Base-by-base conservation (phyloP, 2,797 vertebrate species). In the Peromyscus nudipes region DNA sequence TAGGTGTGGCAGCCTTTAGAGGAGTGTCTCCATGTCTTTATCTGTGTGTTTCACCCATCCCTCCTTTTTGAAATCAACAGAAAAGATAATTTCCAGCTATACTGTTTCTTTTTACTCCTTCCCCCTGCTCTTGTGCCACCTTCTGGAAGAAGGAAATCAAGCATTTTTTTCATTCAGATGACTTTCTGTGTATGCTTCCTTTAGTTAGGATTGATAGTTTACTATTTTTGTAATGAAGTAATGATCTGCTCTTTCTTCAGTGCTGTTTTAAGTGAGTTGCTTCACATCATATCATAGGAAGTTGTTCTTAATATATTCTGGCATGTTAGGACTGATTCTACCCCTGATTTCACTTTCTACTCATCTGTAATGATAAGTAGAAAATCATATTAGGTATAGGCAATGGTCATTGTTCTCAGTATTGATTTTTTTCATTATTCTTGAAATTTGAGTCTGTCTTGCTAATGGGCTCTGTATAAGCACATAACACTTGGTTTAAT, bases 131-230 rank as follows among this genome's bases (percentile, higher is more conserved):
- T 93, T 97, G 34, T 97, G 97, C 97, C 97, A 97, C 82, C 97
- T 97, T 62, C 96, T 97, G 97, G 98, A 97, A 94, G 83, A 96
- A 94, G 43, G 12, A 87, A 96, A 83, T 71, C 71, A 76, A 86
- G 75, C 94, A 90, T 79, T 65, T 81, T 81, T 95, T 96, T 23
- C 82, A 82, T 93, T 96, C 65, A 84, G 0, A 62, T 60, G 92
- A 34, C 14, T 91, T 97, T 95, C 94, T 52, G 69, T 4, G 25
- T 82, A 55, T 4, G 31, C 21, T 94, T 82, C 5, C 60, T 94
- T 23, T 34, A 91, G 13, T 94, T 96, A 81, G 79, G 29, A 87
- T 55, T 55, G 31, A 77, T 75, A 90, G 23, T 16, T 80, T 89
- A 29, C 21, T 43, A 12, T 84, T 23, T 64, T 49, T 91, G 55